Evolutionary conservation across 2,113 vertebrate species (phyloP), one percentile per base, ranked within the genome.

Genomic region (Collichthys lucidus): DNA sequence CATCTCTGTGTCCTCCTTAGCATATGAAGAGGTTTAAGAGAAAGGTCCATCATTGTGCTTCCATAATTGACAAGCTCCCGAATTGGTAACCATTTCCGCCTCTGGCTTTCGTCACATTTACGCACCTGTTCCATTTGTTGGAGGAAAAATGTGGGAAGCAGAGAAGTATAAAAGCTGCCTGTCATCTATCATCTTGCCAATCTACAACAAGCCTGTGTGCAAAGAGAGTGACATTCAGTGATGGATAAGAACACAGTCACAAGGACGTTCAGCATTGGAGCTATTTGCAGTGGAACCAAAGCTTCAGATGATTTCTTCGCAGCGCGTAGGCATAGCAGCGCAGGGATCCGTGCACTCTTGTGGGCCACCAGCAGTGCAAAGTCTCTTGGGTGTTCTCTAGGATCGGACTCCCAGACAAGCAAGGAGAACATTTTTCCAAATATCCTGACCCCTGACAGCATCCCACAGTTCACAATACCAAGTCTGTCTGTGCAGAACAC

Each of bases 401-500:
- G 87, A 55, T 89, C 87, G 10, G 93, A 93, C 60, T 83, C 47
- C 11, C 86, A 83, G 67, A 77, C 76, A 16, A 92, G 92, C 66
- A 68, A 83, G 55, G 93, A 95, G 35, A 93, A 78, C 68, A 66
- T 92, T 56, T 92, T 83, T 80, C 74, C 81, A 20, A 88, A 92
- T 0, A 88, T 95, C 26, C 92, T 95, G 89, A 96, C 95, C 0
- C 96, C 95, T 0, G 89, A 93, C 29, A 82, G 55, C 86, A 95
- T 96, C 91, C 95, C 94, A 0, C 94, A 88, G 89, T 97, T 97
- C 6, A 93, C 93, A 1, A 94, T 97, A 66, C 96, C 94, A 0
- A 90, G 91, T 35, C 89, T 96, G 84, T 91, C 92, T 2, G 47
- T 79, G 26, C 91, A 69, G 15, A 79, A 84, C 47, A 53, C 62